A percentile compares a stretch with the other conserved stretches of the same genome.
These are phyloP conservation scores for Zosterops japonicus DNA, from an alignment of 2,113 vertebrate species.

Conservation along the genomic window DNA sequence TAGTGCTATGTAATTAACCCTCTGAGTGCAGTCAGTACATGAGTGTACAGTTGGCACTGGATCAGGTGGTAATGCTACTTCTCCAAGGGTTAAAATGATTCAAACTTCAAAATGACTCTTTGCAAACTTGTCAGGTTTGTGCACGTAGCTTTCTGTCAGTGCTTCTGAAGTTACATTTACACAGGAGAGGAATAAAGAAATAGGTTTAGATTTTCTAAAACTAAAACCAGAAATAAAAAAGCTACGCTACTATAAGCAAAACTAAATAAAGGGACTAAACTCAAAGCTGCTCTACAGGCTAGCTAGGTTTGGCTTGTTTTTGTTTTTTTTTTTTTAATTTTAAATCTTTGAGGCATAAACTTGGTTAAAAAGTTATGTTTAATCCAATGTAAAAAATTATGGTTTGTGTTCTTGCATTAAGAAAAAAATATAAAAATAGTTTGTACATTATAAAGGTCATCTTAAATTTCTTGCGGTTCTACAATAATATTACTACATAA, in stretches of 20 bases:
- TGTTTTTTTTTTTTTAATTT: background rate
- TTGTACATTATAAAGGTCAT: constrained; percentile 67
- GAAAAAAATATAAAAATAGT: constrained; percentile 77
- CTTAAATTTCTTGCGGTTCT: constrained; percentile 53
- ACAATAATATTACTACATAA: constrained; percentile 49
- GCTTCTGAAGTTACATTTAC: constrained; percentile 11
- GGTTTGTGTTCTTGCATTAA: constrained; percentile 47
- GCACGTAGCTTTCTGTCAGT: background rate
- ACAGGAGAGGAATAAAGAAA: background rate
- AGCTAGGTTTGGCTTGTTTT: background rate
- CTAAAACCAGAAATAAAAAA: constrained; percentile 17
- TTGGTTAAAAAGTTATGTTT: constrained; percentile 66
- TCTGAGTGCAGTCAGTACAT: background rate
- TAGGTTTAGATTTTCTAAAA: background rate
- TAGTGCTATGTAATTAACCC: background rate
- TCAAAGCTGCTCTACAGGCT: background rate
- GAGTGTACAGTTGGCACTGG: background rate
- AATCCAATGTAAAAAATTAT: constrained; percentile 66
- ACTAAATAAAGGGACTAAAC: background rate
- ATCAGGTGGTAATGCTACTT: background rate
- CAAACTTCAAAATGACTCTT: background rate
- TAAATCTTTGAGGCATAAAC: constrained; percentile 52
- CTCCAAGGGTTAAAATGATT: background rate
- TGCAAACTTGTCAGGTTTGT: background rate
- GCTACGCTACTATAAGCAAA: background rate